Conservation (phyloP, 1,140 invertebrate genomes). For the Sycophaga agraensis region DNA sequence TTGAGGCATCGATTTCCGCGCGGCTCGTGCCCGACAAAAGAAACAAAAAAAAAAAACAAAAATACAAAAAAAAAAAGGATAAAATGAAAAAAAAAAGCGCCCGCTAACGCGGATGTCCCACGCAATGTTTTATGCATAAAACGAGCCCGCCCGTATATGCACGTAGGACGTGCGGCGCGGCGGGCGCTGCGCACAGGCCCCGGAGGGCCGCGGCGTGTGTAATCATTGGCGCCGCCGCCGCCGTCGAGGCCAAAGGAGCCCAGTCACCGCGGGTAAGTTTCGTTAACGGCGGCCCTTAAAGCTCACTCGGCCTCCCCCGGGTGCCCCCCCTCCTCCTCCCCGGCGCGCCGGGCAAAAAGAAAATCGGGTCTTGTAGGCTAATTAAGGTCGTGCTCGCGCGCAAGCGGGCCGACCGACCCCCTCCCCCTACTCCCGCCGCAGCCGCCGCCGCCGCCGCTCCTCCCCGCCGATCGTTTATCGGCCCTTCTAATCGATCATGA, state of each 20-base stretch:
- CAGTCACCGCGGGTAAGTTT: slow-evolving; percentile 11
- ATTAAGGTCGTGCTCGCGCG: slow-evolving; percentile 46
- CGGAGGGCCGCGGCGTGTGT: no score
- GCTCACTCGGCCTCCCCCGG: background rate
- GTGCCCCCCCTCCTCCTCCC: background rate
- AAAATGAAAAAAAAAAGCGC: no score
- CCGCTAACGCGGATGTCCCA: background rate
- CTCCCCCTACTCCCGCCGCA: background rate
- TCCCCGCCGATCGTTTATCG: slow-evolving; percentile 41
- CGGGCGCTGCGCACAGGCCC: background rate
- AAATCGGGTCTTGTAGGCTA: slow-evolving; percentile 43
- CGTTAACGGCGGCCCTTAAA: slow-evolving; percentile 9
- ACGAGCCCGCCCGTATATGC: background rate
- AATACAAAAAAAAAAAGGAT: no score
- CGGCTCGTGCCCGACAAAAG: no score
- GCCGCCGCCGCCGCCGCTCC: background rate
- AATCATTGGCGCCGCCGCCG: no score
- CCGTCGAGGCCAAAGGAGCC: background rate
- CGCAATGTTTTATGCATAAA: slow-evolving; percentile 29
- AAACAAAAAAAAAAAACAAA: no score
- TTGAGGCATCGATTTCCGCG: no score
- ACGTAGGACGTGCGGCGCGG: background rate
- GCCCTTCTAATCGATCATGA: slow-evolving; percentile 48
- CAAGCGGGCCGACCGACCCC: background rate
- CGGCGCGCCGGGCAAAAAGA: slow-evolving; percentile 31